Evolutionary conservation across 2,888 invertebrate species (phyloP).

Genomic region (Dynastes tityus): DNA sequence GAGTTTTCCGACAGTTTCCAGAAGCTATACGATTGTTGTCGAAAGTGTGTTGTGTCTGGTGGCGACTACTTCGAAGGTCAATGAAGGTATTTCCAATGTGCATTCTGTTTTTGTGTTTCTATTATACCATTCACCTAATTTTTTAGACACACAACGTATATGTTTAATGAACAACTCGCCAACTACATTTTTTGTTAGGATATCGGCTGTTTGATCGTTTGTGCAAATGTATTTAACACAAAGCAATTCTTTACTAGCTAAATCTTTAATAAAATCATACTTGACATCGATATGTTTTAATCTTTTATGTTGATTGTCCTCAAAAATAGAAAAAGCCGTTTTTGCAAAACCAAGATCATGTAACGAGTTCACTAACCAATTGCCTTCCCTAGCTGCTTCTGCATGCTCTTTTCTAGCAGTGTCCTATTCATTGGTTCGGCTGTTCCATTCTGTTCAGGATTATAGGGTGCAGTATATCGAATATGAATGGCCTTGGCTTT

Average conservation of each 20-base stretch:
- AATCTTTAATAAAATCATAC: not conserved
- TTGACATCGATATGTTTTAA: no score
- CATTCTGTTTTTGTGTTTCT: no score
- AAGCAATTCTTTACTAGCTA: not conserved
- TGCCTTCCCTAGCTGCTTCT: not conserved
- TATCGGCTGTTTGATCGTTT: not conserved
- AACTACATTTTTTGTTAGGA: not conserved
- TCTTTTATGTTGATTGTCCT: not conserved
- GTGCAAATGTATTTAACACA: not conserved
- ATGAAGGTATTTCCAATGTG: no score
- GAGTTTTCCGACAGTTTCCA: no score
- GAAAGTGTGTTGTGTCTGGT: no score
- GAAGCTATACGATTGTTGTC: no score
- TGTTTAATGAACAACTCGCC: not conserved
- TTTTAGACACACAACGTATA: no score
- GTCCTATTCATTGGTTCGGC: not conserved
- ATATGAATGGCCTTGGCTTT: not conserved
- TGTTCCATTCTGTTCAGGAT: not conserved
- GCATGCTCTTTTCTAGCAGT: not conserved
- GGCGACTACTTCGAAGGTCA: no score
- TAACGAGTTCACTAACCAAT: not conserved
- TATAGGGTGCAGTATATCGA: not conserved
- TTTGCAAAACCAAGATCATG: not conserved
- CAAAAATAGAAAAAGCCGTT: not conserved
- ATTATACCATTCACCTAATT: no score